Percentiles rank a stretch among this genome's conserved stretches.
phyloP scores from a whole-genome alignment of 2,888 invertebrate species.

The Ophioninae sp. region DNA sequence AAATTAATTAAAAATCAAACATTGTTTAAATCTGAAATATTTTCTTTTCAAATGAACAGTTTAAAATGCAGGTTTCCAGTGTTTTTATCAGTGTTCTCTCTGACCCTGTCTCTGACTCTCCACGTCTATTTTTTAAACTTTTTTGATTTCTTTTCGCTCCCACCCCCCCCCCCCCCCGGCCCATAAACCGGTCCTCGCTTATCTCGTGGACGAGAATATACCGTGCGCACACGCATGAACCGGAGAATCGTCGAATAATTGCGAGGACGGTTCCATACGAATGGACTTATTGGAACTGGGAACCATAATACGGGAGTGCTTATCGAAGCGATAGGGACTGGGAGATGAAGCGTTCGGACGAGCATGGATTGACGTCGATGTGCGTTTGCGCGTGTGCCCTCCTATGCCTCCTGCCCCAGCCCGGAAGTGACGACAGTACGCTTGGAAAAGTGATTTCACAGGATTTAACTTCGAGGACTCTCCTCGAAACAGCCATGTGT shows the following conservation, averaged over 20 bases:
- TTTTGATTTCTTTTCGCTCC: not conserved
- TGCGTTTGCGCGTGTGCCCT: not conserved
- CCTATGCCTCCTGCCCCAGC: constrained; percentile 4
- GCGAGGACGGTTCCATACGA: constrained; percentile 5
- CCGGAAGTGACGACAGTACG: constrained; percentile 32
- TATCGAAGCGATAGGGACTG: not conserved
- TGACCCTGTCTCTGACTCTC: not conserved
- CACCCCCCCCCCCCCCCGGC: not conserved
- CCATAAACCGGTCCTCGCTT: constrained; percentile 7
- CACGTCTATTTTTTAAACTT: not conserved
- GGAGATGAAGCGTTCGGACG: not conserved
- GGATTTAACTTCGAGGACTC: not conserved
- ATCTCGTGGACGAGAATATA: constrained; percentile 6
- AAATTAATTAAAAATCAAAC: too few species aligned
- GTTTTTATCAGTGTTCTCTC: not conserved
- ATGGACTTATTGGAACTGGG: not conserved
- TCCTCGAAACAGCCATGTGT: not conserved
- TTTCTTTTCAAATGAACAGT: too few species aligned
- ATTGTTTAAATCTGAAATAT: too few species aligned
- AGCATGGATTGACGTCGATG: constrained; percentile 17
- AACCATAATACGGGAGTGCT: not conserved
- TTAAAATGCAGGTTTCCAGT: too few species aligned
- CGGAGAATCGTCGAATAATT: constrained; percentile 8
- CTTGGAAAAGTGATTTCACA: not conserved
- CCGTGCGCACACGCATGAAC: constrained; percentile 1